Evolutionary conservation across 2,113 vertebrate species (phyloP).

Genomic region (Sphyrna mokarran): DNA sequence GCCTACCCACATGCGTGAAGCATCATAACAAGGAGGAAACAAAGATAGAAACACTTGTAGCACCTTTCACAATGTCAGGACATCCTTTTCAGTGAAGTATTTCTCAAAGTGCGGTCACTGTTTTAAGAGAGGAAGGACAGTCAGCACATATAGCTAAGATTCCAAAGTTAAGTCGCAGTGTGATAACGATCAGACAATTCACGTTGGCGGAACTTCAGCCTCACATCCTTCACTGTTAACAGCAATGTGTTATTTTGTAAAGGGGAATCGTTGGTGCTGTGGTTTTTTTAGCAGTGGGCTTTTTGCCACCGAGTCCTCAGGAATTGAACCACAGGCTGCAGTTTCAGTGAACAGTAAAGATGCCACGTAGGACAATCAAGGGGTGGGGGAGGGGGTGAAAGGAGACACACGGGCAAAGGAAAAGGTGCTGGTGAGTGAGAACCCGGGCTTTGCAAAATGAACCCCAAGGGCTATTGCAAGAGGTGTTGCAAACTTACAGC

Average conservation of each 20-base stretch:
- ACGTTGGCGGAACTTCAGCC: neutral
- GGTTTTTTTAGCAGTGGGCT: neutral
- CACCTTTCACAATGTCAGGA: no score
- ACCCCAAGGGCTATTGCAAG: neutral
- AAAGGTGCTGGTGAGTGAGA: neutral
- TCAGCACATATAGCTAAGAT: no score
- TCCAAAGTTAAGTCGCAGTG: neutral
- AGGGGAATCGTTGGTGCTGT: neutral
- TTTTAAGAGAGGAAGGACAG: no score
- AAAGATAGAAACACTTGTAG: no score
- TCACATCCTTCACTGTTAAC: neutral
- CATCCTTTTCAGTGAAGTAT: no score
- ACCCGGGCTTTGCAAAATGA: neutral
- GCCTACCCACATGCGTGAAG: no score
- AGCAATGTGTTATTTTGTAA: neutral
- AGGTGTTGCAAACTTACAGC: neutral
- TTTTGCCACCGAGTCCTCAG: neutral
- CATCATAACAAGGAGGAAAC: no score
- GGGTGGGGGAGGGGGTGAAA: neutral
- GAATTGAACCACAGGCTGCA: neutral
- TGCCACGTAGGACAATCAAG: neutral
- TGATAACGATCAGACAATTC: neutral
- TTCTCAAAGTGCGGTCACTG: no score
- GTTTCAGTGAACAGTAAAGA: neutral
- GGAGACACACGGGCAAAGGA: neutral